Percentiles rank a stretch among this genome's conserved stretches.
phyloP scores from a whole-genome alignment of 2,888 invertebrate species.

The Imbricaverruca yamaguchii region DNA sequence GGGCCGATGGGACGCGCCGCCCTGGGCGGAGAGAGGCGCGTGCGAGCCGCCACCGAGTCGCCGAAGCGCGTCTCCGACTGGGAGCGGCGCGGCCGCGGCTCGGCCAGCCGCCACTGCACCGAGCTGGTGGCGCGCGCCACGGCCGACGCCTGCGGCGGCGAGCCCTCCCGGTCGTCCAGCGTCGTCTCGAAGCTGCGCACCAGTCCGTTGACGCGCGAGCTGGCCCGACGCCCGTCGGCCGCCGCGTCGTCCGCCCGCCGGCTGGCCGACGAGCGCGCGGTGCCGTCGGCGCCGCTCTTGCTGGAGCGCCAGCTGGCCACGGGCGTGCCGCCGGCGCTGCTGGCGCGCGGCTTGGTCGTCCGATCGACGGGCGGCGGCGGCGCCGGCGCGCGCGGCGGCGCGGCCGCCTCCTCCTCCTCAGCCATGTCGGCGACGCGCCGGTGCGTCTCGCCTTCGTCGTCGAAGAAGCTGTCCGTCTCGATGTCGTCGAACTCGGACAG shows the following conservation, averaged over 20 bases:
- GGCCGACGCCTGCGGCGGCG: constrained; percentile 58
- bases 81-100: not conserved
- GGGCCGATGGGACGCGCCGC: not conserved
- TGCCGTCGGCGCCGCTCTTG: not conserved
- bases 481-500: constrained; percentile 83
- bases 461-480: constrained; percentile 38
- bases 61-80: constrained; percentile 11
- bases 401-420: not conserved
- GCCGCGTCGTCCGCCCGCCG: not conserved
- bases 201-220: constrained; percentile 4
- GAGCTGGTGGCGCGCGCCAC: not conserved
- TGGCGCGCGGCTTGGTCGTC: constrained; percentile 4
- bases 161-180: constrained; percentile 36
- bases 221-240: not conserved
- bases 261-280: not conserved
- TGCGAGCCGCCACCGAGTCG: constrained; percentile 3
- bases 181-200: constrained; percentile 10
- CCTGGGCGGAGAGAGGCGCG: not conserved
- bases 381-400: not conserved
- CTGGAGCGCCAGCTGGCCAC: constrained; percentile 14
- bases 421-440: not conserved
- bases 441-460: constrained; percentile 11
- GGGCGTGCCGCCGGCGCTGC: constrained; percentile 1
- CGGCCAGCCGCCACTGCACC: not conserved
- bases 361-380: constrained; percentile 17